phyloP scores from a whole-genome alignment of 2,888 invertebrate genomes.

The Parnassius orleans region DNA sequence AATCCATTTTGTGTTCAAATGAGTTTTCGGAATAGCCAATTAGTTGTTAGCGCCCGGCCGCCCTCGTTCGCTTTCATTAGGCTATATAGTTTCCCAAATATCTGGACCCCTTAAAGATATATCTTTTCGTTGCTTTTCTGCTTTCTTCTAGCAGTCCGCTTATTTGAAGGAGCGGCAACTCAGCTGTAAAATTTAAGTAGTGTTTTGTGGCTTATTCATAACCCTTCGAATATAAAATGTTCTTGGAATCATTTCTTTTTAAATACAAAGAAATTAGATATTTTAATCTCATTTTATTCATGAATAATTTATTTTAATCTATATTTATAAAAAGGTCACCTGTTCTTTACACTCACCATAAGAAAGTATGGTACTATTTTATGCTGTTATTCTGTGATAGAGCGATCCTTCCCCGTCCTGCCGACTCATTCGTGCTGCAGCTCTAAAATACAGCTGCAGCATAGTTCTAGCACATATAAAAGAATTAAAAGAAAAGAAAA shows the following conservation, averaged over 20 bases:
- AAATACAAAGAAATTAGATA: slow-evolving; percentile 10
- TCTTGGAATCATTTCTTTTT: slow-evolving; percentile 11
- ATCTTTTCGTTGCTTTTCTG: slow-evolving; percentile 73
- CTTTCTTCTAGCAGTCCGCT: slow-evolving; percentile 69
- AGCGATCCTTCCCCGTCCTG: no score
- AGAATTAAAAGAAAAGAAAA: no score
- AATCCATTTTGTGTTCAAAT: slow-evolving; percentile 81
- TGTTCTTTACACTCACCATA: no score
- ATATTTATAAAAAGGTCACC: no score
- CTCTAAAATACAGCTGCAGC: no score
- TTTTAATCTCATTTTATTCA: no score
- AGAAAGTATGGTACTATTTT: no score
- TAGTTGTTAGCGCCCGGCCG: slow-evolving; percentile 80
- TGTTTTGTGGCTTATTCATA: slow-evolving; percentile 59
- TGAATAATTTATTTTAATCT: no score
- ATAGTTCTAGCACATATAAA: no score
- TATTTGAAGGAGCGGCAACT: slow-evolving; percentile 56
- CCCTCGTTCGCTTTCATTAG: slow-evolving; percentile 80
- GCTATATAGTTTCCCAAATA: slow-evolving; percentile 80
- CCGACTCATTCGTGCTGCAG: no score
- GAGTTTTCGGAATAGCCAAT: slow-evolving; percentile 81
- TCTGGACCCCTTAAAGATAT: slow-evolving; percentile 76
- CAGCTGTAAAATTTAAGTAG: slow-evolving; percentile 69
- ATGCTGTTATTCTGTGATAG: no score
- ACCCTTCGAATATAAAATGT: slow-evolving; percentile 29